Conservation (phyloP, 2,113 vertebrate species). For the Galbula dea region DNA sequence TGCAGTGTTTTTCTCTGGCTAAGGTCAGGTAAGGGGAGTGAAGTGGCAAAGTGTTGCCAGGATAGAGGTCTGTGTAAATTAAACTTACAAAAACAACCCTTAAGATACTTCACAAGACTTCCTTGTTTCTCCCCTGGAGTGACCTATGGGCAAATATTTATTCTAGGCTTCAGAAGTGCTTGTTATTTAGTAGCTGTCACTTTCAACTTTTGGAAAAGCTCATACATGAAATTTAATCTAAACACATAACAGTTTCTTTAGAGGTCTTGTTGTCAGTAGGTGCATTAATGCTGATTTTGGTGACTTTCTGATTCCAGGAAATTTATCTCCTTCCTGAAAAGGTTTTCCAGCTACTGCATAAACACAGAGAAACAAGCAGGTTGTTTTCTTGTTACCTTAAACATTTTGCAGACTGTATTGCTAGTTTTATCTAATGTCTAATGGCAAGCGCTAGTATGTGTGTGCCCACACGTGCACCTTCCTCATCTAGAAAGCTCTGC, state of each 20-base stretch:
- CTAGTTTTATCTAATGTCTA: background rate
- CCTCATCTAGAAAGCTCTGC: background rate
- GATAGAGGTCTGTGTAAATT: constrained; percentile 9
- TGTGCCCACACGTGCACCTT: background rate
- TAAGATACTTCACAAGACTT: background rate
- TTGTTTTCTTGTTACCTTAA: background rate
- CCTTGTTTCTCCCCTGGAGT: constrained; percentile 11
- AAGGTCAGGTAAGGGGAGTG: background rate
- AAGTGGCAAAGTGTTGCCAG: background rate
- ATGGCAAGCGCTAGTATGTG: background rate
- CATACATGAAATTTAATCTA: background rate
- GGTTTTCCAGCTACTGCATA: background rate
- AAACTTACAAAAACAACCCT: background rate
- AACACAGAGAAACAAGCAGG: background rate
- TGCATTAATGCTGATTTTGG: background rate
- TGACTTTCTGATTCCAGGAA: constrained; percentile 37
- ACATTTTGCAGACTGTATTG: background rate
- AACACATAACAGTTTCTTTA: background rate
- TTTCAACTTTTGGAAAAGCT: constrained; percentile 13
- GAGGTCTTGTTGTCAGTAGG: background rate
- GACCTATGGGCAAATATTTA: constrained; percentile 33
- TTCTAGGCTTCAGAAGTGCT: background rate
- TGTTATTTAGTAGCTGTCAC: background rate
- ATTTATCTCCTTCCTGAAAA: constrained; percentile 4
- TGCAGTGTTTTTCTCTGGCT: background rate